Conservation (phyloP, 2,113 vertebrate species). For the Ictidomys tridecemlineatus region DNA sequence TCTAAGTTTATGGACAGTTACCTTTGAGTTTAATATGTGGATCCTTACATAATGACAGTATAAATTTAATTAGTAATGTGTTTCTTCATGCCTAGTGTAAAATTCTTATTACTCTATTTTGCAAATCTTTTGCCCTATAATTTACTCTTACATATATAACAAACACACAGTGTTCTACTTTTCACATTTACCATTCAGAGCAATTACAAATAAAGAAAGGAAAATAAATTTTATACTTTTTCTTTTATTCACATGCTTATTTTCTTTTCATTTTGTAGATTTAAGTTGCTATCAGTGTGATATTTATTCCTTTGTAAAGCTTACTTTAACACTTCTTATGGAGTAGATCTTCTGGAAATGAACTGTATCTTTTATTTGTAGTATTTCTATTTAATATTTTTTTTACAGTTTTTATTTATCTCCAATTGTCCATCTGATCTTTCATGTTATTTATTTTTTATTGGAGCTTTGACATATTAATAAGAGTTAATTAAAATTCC, state of each 20-base stretch:
- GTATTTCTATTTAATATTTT: neutral
- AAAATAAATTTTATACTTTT: neutral
- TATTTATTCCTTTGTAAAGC: neutral
- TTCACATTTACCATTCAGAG: neutral
- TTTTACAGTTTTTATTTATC: neutral
- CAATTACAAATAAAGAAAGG: neutral
- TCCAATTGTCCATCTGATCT: neutral
- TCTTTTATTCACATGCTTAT: neutral
- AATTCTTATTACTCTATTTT: neutral
- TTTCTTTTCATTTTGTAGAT: neutral
- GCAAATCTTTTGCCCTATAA: neutral
- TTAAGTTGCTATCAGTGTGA: neutral
- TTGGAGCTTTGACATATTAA: neutral
- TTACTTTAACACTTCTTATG: neutral
- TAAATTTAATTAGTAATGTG: neutral
- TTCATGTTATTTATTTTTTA: neutral
- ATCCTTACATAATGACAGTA: neutral
- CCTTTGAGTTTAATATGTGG: neutral
- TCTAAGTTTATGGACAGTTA: neutral
- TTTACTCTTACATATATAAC: neutral
- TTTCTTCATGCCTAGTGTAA: neutral
- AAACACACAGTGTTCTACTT: neutral
- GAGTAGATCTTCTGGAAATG: too few relatives aligned
- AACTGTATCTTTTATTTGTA: neutral
- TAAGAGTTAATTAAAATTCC: neutral